phyloP scores from a whole-genome alignment of 1,140 invertebrate genomes.

The Drosophila pruinosa region DNA sequence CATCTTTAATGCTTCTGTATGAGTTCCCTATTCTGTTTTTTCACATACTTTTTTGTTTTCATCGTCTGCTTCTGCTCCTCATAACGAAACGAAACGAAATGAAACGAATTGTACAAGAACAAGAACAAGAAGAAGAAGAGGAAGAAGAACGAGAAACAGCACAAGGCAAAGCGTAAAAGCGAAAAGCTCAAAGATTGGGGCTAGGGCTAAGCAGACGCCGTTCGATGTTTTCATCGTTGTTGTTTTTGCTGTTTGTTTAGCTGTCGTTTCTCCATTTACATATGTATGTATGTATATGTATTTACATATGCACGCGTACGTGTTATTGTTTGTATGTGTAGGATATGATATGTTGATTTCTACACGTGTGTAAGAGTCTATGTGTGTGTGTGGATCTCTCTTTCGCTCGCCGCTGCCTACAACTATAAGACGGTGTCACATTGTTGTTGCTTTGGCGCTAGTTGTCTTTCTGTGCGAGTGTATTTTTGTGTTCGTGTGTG shows the following conservation, averaged over 20 bases:
- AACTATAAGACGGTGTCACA: slow-evolving; percentile 22
- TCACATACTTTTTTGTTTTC: slow-evolving; percentile 76
- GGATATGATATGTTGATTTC: slow-evolving; percentile 12
- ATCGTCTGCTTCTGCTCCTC: slow-evolving; percentile 67
- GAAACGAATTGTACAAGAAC: slow-evolving; percentile 36
- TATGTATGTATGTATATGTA: slow-evolving; percentile 26
- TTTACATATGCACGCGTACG: not conserved
- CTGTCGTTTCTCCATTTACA: slow-evolving; percentile 66
- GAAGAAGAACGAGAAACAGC: slow-evolving; percentile 19
- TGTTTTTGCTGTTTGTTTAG: slow-evolving; percentile 59
- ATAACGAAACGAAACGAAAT: slow-evolving; percentile 17
- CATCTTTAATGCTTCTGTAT: slow-evolving; percentile 5
- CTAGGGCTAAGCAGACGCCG: slow-evolving; percentile 54
- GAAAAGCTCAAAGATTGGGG: slow-evolving; percentile 55
- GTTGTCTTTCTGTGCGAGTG: not conserved
- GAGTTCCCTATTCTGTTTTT: slow-evolving; percentile 55
- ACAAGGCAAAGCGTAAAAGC: slow-evolving; percentile 40
- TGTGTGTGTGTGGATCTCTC: slow-evolving; percentile 29
- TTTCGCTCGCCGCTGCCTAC: slow-evolving; percentile 16
- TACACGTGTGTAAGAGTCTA: not conserved
- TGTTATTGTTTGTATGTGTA: not conserved
- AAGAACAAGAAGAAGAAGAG: slow-evolving; percentile 6
- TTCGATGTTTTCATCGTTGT: slow-evolving; percentile 37
- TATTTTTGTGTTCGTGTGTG: not conserved
- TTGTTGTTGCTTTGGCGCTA: slow-evolving; percentile 36